phyloP scores from a whole-genome alignment of 2,888 invertebrate species.

The Agrenia bidenticulata region DNA sequence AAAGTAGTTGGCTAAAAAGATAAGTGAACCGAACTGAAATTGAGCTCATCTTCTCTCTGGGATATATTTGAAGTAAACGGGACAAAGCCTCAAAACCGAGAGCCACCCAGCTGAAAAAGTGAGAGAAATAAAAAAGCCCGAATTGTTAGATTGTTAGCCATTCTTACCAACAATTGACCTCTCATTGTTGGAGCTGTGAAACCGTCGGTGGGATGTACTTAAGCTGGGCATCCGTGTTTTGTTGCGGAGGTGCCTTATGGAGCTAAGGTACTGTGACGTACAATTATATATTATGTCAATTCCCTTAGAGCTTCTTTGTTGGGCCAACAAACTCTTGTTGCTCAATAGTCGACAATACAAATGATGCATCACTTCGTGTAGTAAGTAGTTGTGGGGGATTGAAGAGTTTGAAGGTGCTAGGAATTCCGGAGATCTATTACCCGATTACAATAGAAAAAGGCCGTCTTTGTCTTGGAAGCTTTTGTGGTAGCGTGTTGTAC shows the following conservation, averaged over 20 bases:
- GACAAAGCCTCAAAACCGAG: conserved; percentile 9
- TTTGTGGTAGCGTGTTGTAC: conserved; percentile 1
- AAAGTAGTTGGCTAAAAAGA: not conserved
- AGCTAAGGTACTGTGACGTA: not conserved
- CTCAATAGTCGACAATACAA: not conserved
- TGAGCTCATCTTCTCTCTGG: not conserved
- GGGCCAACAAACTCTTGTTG: not conserved
- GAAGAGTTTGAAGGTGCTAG: not conserved
- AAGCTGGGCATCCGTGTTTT: not conserved
- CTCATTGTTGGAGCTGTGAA: conserved; percentile 21
- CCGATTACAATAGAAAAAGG: conserved; percentile 2
- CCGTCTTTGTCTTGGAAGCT: conserved; percentile 7
- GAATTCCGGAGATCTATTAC: conserved; percentile 17
- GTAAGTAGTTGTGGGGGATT: too few species aligned
- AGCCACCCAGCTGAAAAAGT: conserved; percentile 20
- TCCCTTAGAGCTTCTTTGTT: not conserved
- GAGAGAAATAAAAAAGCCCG: not conserved
- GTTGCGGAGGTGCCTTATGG: not conserved
- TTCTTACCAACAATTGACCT: conserved; percentile 13
- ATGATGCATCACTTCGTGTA: conserved; percentile 4
- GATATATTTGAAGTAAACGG: not conserved
- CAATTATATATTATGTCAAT: not conserved
- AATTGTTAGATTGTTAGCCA: conserved; percentile 7
- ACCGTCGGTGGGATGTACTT: conserved; percentile 7
- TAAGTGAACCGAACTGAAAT: conserved; percentile 16